Base-by-base conservation (phyloP, 2,797 vertebrate genomes). In the Pseudochirops cupreus region DNA sequence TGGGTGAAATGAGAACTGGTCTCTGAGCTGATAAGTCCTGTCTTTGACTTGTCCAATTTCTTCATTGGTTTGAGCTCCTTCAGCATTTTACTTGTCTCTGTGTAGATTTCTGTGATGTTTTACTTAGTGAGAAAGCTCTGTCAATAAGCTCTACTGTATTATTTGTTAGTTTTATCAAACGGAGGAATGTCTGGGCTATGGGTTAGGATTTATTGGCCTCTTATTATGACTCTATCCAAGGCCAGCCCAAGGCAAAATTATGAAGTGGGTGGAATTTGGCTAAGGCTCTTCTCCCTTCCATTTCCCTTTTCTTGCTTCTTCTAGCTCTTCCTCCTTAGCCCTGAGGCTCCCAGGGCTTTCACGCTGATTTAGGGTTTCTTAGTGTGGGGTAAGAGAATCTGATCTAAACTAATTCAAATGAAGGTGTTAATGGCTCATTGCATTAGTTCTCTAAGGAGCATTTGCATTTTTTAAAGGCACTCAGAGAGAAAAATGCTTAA, bases 281-380 rank as follows among this genome's bases (percentile, higher is more conserved):
- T 92, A 91, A 9, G 9, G 0, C 21, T 33, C 53, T 52, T 13
- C 0, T 39, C 50, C 4, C 12, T 59, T 94, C 33, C 18, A 39
- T 94, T 94, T 92, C 74, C 58, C 46, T 56, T 92, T 93, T 53
- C 50, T 26, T 33, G 18, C 52, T 21, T 95, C 53, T 92, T 93
- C 91, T n/a, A 58, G 91, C 4, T 54, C 92, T 94, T 91, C 57
- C 53, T 12, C 29, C 62, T 39, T 53, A 4, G 16, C 31, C n/a
- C 28, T 5, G 91, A 95, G 59, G 31, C 89, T 11, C 31, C 9
- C 82, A 59, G n/a, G 39, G 92, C 18, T 50, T 53, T 0, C 50
- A 33, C 54, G 26, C 67, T 90, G 39, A 52, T 3, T 33, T 50
- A 13, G 67, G 24, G n/a, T 58, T 50, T 67, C 46, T n/a, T 53